Conservation (phyloP, 2,113 vertebrate species). For the Gopherus evgoodei region DNA sequence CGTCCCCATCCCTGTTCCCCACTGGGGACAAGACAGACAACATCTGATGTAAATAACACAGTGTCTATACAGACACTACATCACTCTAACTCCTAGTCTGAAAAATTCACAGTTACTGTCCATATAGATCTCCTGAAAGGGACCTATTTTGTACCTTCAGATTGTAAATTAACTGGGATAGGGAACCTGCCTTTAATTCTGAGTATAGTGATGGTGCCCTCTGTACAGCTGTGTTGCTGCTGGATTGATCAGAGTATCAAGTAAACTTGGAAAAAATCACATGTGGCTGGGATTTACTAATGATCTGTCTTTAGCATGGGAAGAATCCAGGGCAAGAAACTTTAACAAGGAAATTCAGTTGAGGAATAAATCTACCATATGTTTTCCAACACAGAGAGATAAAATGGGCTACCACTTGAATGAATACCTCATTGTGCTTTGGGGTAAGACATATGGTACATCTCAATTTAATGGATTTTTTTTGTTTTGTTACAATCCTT, state of each 20-base stretch:
- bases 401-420: not conserved
- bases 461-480: constrained; percentile 1
- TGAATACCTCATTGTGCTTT: not conserved
- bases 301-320: not conserved
- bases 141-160: not conserved
- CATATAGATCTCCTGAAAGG: not conserved
- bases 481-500: constrained; percentile 34
- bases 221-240: not conserved
- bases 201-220: not conserved
- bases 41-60: too few relatives aligned
- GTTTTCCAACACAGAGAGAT: not conserved
- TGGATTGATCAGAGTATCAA: not conserved
- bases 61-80: too few relatives aligned
- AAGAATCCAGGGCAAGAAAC: not conserved
- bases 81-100: not conserved
- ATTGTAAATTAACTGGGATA: not conserved
- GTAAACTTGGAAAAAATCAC: not conserved
- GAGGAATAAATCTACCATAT: not conserved
- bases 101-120: not conserved
- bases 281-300: not conserved
- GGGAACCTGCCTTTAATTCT: not conserved
- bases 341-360: not conserved
- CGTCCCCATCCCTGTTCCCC: too few relatives aligned
- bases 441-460: not conserved
- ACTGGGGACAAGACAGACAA: too few relatives aligned